phyloP scores from a whole-genome alignment of 2,888 invertebrate species.

The Blera fallax region DNA sequence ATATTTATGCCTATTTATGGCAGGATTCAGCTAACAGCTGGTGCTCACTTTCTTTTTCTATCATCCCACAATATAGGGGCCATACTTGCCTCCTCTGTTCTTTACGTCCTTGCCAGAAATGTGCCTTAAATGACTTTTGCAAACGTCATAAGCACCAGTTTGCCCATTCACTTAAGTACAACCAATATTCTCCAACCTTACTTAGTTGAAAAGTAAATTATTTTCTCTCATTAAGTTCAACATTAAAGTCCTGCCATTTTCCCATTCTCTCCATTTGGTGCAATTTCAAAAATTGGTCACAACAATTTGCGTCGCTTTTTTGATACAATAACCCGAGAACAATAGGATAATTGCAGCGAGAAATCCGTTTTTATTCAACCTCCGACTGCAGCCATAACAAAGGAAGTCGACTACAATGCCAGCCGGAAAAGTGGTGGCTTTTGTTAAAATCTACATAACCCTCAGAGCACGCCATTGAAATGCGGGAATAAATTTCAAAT shows the following conservation, averaged over 20 bases:
- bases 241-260: neutral
- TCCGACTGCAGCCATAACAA: constrained; percentile 35
- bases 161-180: neutral
- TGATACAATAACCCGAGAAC: constrained; percentile 59
- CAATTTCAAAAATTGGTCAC: constrained; percentile 56
- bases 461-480: constrained; percentile 13
- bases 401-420: constrained; percentile 20
- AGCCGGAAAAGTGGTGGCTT: neutral
- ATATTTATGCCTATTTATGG: too few relatives aligned
- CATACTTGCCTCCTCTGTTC: too few relatives aligned
- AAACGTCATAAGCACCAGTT: neutral
- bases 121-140: neutral
- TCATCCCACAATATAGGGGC: too few relatives aligned
- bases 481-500: constrained; percentile 28
- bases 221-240: neutral
- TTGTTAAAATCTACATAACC: neutral
- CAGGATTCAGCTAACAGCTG: too few relatives aligned
- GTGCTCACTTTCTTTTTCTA: too few relatives aligned
- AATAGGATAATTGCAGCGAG: constrained; percentile 61
- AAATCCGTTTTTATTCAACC: constrained; percentile 51
- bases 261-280: constrained; percentile 24
- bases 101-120: too few relatives aligned
- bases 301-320: constrained; percentile 59
- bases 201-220: neutral
- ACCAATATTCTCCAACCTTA: neutral